Evolutionary conservation across 2,888 invertebrate species (phyloP).

Genomic region (Isoperla grammatica): DNA sequence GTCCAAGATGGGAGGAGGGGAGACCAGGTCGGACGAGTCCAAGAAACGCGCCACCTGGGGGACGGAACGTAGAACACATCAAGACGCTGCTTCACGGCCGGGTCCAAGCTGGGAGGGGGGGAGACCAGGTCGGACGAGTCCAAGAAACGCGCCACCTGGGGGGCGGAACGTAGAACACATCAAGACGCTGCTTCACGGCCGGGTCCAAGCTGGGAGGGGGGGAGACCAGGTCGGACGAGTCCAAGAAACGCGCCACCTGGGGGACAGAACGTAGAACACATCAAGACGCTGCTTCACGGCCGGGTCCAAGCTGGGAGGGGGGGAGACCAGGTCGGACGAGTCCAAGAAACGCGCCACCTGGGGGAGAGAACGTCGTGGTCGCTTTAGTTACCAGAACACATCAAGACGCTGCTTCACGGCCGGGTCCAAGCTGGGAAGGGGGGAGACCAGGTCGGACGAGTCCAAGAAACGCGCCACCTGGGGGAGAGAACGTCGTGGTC

Average conservation of each 20-base stretch:
- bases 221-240: constrained; percentile 56
- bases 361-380: too few species aligned
- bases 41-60: constrained; percentile 52
- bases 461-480: constrained; percentile 40
- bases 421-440: constrained; percentile 41
- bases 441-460: constrained; percentile 54
- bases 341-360: constrained; percentile 54
- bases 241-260: constrained; percentile 53
- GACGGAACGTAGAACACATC: too few species aligned
- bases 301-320: constrained; percentile 41
- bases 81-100: constrained; percentile 53
- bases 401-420: constrained; percentile 55
- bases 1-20: constrained; percentile 40
- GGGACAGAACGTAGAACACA: too few species aligned
- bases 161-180: too few species aligned
- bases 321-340: constrained; percentile 54
- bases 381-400: too few species aligned
- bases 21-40: constrained; percentile 56
- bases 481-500: constrained; percentile 51
- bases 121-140: constrained; percentile 57
- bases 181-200: constrained; percentile 54
- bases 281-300: constrained; percentile 53
- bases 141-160: constrained; percentile 52
- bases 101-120: constrained; percentile 39
- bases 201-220: constrained; percentile 41